Base-by-base conservation (phyloP, 2,888 invertebrate genomes). In the Drosophila lacicola region DNA sequence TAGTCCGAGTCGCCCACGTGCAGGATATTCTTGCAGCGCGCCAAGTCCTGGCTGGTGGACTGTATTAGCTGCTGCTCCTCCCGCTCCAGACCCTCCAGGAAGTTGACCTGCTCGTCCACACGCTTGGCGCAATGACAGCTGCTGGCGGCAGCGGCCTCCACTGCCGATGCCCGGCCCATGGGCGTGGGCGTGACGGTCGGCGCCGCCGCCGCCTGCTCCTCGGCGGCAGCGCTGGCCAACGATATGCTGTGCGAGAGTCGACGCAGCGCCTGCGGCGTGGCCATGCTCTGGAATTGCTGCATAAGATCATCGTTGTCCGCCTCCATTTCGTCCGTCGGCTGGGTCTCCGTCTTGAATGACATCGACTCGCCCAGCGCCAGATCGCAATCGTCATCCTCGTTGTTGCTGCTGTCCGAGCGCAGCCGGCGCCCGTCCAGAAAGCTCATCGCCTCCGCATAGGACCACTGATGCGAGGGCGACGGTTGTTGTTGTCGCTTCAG, bases 1-100 rank as follows among this genome's bases (percentile, higher is more conserved):
- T 91, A 91, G 51, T 91, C 90, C 0, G 91, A 86, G 53, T 91
- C 91, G 46, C 91, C 90, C 55, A 91, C 81, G 56, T 91, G 90
- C 44, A 85, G 62, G 8, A 80, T 33, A 25, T 78, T 88, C 63
- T 80, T 90, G 65, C 84, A 82, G 13, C 90, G 84, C 14, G 80
- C 81, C 61, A 91, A 71, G 45, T 91, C 90, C 65, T 82, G 86
- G 13, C 81, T 82, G 56, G 90, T 90, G 3, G 91, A 91, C 62
- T 89, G 88, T 57, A 91, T 91, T 41, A 91, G 64, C 44, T 88
- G 85, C 49, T 90, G 86, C 69, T 91, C 91, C 57, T 91, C 90
- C 0, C 88, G 84, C 46, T 90, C 84, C 5, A 91, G 68, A 34
- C 69, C 72, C 64, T 90, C 82, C 17, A 91, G 65, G 13, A 91